These are phyloP conservation scores for Limnephilus lunatus DNA, from an alignment of 2,888 invertebrate genomes.

Conservation along the genomic window DNA sequence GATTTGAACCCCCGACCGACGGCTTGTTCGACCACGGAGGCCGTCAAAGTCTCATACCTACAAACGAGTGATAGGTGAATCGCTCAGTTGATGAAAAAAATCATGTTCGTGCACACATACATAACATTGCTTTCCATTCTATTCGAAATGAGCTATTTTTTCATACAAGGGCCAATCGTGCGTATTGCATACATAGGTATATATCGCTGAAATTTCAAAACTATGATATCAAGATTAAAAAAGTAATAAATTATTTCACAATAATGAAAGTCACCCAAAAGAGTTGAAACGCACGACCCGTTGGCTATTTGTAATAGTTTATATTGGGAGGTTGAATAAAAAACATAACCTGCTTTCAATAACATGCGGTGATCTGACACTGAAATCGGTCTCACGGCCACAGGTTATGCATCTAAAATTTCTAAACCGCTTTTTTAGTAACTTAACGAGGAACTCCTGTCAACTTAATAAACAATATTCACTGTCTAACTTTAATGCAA, in stretches of 20 bases:
- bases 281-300: not conserved
- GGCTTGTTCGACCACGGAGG: too few relatives aligned
- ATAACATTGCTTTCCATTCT: not conserved
- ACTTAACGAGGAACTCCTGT: not conserved
- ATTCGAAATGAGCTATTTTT: not conserved
- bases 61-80: too few relatives aligned
- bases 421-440: not conserved
- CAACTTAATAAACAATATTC: not conserved
- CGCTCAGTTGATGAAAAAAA: too few relatives aligned
- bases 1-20: too few relatives aligned
- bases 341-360: slow-evolving; percentile 24
- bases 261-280: slow-evolving; percentile 14
- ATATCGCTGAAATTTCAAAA: not conserved
- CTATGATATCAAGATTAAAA: not conserved
- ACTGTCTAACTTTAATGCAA: too few relatives aligned
- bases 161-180: not conserved
- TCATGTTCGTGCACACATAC: too few relatives aligned
- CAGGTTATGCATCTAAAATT: not conserved
- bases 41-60: too few relatives aligned
- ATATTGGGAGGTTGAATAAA: not conserved
- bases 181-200: not conserved
- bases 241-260: not conserved
- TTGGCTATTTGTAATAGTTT: not conserved
- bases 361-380: not conserved
- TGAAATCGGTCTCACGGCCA: not conserved